Evolutionary conservation across 2,888 invertebrate genomes (phyloP).

Genomic region (Masnerella sp.): DNA sequence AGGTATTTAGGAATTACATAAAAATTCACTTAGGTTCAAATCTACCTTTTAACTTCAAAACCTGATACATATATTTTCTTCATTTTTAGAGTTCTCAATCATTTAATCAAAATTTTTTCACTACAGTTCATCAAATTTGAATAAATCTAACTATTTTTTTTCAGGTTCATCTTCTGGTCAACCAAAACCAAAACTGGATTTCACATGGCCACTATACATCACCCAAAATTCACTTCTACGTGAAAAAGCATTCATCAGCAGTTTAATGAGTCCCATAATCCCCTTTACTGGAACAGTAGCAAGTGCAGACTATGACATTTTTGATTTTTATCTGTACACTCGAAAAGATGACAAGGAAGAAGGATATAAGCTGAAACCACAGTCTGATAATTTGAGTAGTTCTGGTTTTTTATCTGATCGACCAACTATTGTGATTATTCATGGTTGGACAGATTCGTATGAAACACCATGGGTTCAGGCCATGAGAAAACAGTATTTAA

Average conservation of each 20-base stretch:
- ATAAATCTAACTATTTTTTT: constrained; percentile 3
- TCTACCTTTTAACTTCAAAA: neutral
- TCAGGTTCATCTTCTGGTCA: constrained; percentile 1
- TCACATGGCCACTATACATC: neutral
- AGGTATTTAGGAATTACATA: neutral
- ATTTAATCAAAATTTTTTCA: too few relatives aligned
- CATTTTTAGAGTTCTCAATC: too few relatives aligned
- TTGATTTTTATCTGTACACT: constrained; percentile 68
- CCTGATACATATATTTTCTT: neutral
- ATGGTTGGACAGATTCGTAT: constrained; percentile 78
- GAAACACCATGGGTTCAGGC: constrained; percentile 69
- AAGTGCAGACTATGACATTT: constrained; percentile 38
- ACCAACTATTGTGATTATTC: constrained; percentile 76
- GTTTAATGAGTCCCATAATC: constrained; percentile 51
- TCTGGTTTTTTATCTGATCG: constrained; percentile 62
- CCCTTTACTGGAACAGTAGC: neutral
- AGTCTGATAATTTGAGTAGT: constrained; percentile 55
- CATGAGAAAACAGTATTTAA: constrained; percentile 76
- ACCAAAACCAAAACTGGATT: too few relatives aligned
- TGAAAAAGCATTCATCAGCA: constrained; percentile 56
- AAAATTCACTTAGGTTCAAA: neutral
- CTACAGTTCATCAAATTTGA: neutral
- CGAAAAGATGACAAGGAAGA: constrained; percentile 62
- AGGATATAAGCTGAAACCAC: constrained; percentile 59
- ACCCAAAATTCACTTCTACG: constrained; percentile 44